Evolutionary conservation across 2,888 invertebrate species (phyloP), one percentile per base, ranked within the genome.

Genomic region (Yponomeuta evonymella): DNA sequence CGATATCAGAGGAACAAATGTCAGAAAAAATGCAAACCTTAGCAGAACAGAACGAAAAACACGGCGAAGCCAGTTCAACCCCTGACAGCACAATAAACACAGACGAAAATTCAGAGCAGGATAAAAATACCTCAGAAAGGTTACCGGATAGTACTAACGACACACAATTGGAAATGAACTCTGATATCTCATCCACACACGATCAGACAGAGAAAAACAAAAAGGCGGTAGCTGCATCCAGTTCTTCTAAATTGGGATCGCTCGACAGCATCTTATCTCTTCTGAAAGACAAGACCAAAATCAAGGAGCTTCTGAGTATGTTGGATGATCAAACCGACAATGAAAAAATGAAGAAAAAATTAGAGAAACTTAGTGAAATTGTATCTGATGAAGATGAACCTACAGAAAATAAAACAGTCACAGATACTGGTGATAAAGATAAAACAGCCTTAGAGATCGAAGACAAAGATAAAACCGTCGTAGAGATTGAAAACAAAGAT

Each of bases 361-460:
- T 94, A 36, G 93, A 93, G 76, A 93, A 90, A 76, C 86, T 94
- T 1, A 90, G 94, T 73, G 93, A 93, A 77, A 92, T 93, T 6
- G 93, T 93, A 29, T 93, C 92, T 0, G 94, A 93, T 76, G 86
- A 92, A 73, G 86, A 91, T 75, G 80, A 86, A 74, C 73, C 82
- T n/a, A 79, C 81, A 67, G 75, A 76, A 43, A 71, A 58, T 69
- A 71, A 71, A 71, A 72, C 70, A 70, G 70, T 58, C 5, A 12
- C 15, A 15, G 51, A 58, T 12, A 58, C 6, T 6, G 5, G 1
- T 8, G 43, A 43, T 43, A 9, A 43, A 8, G 43, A 43, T 43
- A 43, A 43, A 43, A 43, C 43, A 1, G 15, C 5, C 6, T 1
- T 5, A 62, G 62, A 62, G 15, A 23, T 64, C 2, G 64, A 29